phyloP scores from a whole-genome alignment of 2,797 vertebrate genomes.

The Sebastolobus altivelis region DNA sequence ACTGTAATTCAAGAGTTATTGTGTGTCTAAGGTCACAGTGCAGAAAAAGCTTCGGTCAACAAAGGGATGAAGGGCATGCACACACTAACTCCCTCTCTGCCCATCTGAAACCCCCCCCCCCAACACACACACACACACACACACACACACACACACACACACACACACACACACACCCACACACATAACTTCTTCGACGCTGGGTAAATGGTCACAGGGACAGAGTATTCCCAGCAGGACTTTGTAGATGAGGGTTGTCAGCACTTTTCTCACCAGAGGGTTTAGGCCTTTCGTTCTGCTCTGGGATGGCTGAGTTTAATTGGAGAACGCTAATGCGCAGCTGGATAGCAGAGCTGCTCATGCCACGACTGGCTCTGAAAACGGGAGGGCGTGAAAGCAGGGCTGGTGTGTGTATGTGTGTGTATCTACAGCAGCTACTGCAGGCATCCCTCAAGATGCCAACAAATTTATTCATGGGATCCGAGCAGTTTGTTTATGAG shows the following conservation, averaged over 20 bases:
- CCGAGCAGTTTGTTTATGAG: constrained; percentile 75
- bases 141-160: constrained; percentile 18
- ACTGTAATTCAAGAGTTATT: constrained; percentile 32
- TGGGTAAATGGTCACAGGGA: constrained; percentile 70
- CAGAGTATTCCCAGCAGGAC: constrained; percentile 72
- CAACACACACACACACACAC: constrained; percentile 28
- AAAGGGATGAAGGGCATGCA: constrained; percentile 53
- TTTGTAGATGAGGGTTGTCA: constrained; percentile 74
- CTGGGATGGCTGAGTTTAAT: constrained; percentile 77
- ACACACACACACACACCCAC: constrained; percentile 15
- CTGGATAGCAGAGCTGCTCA: constrained; percentile 70
- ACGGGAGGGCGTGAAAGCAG: constrained; percentile 59
- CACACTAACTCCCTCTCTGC: constrained; percentile 37
- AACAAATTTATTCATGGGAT: constrained; percentile 75
- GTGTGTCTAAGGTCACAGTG: constrained; percentile 40
- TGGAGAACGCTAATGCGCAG: constrained; percentile 78
- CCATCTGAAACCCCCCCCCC: constrained; percentile 18
- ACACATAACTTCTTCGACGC: constrained; percentile 27
- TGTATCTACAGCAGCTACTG: constrained; percentile 42
- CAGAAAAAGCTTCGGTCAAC: constrained; percentile 53
- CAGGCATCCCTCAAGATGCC: constrained; percentile 64
- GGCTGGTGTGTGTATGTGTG: constrained; percentile 31
- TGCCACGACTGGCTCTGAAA: constrained; percentile 64
- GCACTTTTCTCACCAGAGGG: constrained; percentile 76
- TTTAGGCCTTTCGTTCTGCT: constrained; percentile 76